Base-by-base conservation (phyloP, 2,113 vertebrate species). In the Hiodon tergisus region DNA sequence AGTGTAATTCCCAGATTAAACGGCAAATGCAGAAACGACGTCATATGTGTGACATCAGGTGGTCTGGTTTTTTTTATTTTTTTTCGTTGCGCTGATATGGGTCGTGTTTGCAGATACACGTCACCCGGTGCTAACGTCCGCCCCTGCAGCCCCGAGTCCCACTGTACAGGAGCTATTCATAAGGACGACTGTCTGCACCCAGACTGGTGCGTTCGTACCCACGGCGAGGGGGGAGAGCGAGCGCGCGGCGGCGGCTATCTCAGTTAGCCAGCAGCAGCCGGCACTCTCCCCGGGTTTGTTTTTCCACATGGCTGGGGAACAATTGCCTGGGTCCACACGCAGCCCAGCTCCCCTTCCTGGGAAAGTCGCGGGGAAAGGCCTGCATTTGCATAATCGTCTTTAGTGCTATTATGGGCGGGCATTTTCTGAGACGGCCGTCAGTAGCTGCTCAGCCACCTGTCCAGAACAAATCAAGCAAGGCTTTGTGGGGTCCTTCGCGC, bases 341-440 rank as follows among this genome's bases (percentile, higher is more conserved):
- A 87, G 77, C 85, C 87, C 67, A 10, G 7, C 88, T 88, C 87
- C 86, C 81, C 70, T 91, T 93, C 91, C 93, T 94, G 93, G 92
- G 93, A 95, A 94, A 91, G 85, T 87, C 87, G 87, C 84, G 73
- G 75, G 87, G 84, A 87, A 87, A 78, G 75, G 73, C 85, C 81
- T 68, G 1, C 58, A 94, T 94, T 94, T 92, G 90, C 93, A 94
- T 94, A 94, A 94, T 94, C 89, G 71, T 92, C 92, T 94, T 92
- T 93, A 85, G 86, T 78, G 82, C 88, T 86, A 88, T 94, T 92
- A 91, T 91, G 90, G 93, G 89, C 59, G 85, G 89, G 88, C 77
- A 88, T 59, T 85, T 47, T 79, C 87, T 84, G 80, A 87, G 87
- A 85, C 79, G 52, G 80, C 81, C 77, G 59, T 48, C 85, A 86